Percentiles rank a stretch among this genome's conserved stretches.
These are phyloP conservation scores for Caiman crocodilus DNA, from an alignment of 2,797 vertebrate species.

Conservation along the genomic window DNA sequence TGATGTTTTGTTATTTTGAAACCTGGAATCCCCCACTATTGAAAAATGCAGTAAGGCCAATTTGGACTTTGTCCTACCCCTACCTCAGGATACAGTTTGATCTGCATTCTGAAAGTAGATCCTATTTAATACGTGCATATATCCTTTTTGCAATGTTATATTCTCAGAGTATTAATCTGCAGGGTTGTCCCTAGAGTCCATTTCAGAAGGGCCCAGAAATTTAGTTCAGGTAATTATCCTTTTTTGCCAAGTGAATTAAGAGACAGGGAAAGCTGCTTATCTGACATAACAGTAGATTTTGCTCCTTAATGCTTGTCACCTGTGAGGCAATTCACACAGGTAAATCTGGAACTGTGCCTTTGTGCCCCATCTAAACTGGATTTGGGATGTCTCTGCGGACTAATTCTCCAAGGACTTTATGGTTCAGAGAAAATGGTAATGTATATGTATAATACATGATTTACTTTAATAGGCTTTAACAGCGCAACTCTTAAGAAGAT, in stretches of 20 bases:
- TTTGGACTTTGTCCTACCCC: slow-evolving; percentile 50
- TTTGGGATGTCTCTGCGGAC: slow-evolving; percentile 65
- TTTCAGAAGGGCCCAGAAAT: slow-evolving; percentile 74
- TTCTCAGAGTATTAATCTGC: slow-evolving; percentile 77
- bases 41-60: background rate
- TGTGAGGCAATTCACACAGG: slow-evolving; percentile 60
- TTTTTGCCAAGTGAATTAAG: slow-evolving; percentile 66
- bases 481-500: slow-evolving; percentile 61
- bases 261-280: slow-evolving; percentile 50
- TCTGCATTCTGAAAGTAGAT: slow-evolving; percentile 69
- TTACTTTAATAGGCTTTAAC: slow-evolving; percentile 71
- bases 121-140: slow-evolving; percentile 61
- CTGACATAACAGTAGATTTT: slow-evolving; percentile 65
- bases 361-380: slow-evolving; percentile 64
- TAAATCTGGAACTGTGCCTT: slow-evolving; percentile 66
- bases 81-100: slow-evolving; percentile 32
- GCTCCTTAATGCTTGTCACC: slow-evolving; percentile 70
- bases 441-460: slow-evolving; percentile 65
- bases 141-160: slow-evolving; percentile 61
- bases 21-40: slow-evolving; percentile 33
- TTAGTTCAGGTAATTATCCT: slow-evolving; percentile 76
- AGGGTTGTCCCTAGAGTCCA: slow-evolving; percentile 74
- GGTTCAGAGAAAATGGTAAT: slow-evolving; percentile 77
- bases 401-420: slow-evolving; percentile 66
- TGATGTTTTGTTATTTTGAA: background rate